Evolutionary conservation across 2,888 invertebrate genomes (phyloP), one percentile per base, ranked within the genome.

Genomic region (Dioctria rufipes): DNA sequence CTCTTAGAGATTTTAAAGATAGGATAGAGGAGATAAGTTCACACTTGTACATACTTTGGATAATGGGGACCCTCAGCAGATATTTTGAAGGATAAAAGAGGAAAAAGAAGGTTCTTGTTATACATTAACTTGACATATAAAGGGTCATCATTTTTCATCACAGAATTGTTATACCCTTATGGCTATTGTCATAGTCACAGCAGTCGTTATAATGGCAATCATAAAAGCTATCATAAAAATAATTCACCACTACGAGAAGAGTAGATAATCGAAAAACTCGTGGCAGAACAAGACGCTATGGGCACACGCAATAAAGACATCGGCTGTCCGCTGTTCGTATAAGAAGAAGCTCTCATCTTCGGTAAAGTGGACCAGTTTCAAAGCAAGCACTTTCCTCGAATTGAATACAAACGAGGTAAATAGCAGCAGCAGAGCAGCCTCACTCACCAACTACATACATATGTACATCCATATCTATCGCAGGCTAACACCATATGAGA

Each of bases 141-240:
- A 63, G 77, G 77, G 77, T 63, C 77, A 77, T 77, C 77, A 77
- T 77, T 77, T 77, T 77, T 77, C 77, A 77, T 77, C 77, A 77
- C 77, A 37, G 77, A 77, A 77, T 63, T 63, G 77, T 77, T 77
- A 46, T 61, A 77, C 49, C 63, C 77, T 77, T 77, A 61, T 63
- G 63, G 77, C 77, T 37, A 77, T 77, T 77, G 77, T 77, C 77
- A 77, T 77, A 77, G 77, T 77, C 58, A 61, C 49, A 77, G 77
- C 63, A 77, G 77, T 49, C 77, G 77, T 39, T 77, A 77, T 77
- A 77, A 77, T 77, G 77, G 77, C 77, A 77, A 77, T 77, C 77
- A 77, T 77, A 77, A 77, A 77, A 77, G 63, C 40, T 61, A 77
- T 77, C 77, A 63, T 77, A 77, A 77, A 77, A 77, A 77, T 77